phyloP scores from a whole-genome alignment of 2,888 invertebrate species.

The Drosophila macrospina region DNA sequence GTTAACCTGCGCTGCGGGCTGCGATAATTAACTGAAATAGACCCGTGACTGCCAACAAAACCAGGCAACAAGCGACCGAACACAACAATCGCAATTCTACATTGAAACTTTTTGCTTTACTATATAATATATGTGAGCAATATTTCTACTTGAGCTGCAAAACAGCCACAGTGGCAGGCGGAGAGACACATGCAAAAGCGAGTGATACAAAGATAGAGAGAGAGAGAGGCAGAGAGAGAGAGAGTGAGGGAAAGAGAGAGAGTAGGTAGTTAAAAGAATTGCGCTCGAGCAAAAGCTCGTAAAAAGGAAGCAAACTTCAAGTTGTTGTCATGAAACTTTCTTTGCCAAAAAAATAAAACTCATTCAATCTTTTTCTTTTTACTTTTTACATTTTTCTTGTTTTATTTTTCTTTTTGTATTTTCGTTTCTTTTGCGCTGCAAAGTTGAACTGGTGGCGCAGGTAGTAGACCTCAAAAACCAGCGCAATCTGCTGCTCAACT shows the following conservation, averaged over 20 bases:
- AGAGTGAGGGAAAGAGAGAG: background rate
- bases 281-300: conserved; percentile 37
- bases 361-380: conserved; percentile 21
- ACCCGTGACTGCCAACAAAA: conserved; percentile 70
- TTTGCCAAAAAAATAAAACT: conserved; percentile 37
- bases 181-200: background rate
- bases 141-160: conserved; percentile 30
- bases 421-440: conserved; percentile 5
- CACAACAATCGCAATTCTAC: conserved; percentile 39
- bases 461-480: conserved; percentile 5
- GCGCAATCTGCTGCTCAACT: conserved; percentile 13
- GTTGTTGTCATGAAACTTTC: conserved; percentile 51
- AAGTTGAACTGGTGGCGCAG: conserved; percentile 31
- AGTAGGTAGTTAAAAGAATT: conserved; percentile 38
- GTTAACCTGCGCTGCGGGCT: conserved; percentile 70
- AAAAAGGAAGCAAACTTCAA: conserved; percentile 33
- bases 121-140: conserved; percentile 26
- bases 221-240: background rate
- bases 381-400: background rate
- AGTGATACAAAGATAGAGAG: no score
- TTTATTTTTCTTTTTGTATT: no score
- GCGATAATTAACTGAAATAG: conserved; percentile 80
- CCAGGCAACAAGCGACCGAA: conserved; percentile 21
- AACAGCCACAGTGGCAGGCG: background rate
- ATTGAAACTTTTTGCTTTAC: conserved; percentile 37